Percentiles rank a stretch among this genome's conserved stretches.
phyloP scores from a whole-genome alignment of 2,888 invertebrate genomes.

The Pantelozetes paolii region DNA sequence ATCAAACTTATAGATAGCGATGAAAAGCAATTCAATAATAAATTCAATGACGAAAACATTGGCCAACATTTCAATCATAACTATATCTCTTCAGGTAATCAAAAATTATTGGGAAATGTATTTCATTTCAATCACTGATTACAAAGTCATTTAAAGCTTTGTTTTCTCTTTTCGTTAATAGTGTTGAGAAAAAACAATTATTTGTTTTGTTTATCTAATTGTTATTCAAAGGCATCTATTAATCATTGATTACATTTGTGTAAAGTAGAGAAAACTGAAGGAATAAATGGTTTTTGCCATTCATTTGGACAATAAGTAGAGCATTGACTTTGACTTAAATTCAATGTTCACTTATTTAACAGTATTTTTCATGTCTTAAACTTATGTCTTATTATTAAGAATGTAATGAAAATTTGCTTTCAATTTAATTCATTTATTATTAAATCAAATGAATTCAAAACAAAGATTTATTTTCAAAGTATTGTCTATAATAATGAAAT shows the following conservation, averaged over 20 bases:
- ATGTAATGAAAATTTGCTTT: constrained; percentile 8
- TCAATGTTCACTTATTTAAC: not conserved
- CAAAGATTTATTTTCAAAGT: not conserved
- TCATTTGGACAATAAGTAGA: not conserved
- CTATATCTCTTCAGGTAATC: not conserved
- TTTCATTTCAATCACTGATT: not conserved
- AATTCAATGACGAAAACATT: not conserved
- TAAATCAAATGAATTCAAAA: not conserved
- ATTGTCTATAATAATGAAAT: not conserved
- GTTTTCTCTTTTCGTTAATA: not conserved
- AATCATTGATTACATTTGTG: not conserved
- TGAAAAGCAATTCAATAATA: not conserved
- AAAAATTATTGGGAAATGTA: no score
- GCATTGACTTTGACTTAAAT: constrained; percentile 15
- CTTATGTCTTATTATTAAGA: not conserved
- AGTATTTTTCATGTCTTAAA: constrained; percentile 22
- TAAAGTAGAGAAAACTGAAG: not conserved
- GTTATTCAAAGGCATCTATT: not conserved
- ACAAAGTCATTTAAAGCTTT: not conserved
- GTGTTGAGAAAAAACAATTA: not conserved
- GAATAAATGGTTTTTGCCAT: not conserved
- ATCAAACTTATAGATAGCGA: not conserved
- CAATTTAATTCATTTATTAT: not conserved
- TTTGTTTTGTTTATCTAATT: not conserved
- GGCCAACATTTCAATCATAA: not conserved